Evolutionary conservation across 2,888 invertebrate genomes (phyloP).

Genomic region (Cantharis flavilabris): DNA sequence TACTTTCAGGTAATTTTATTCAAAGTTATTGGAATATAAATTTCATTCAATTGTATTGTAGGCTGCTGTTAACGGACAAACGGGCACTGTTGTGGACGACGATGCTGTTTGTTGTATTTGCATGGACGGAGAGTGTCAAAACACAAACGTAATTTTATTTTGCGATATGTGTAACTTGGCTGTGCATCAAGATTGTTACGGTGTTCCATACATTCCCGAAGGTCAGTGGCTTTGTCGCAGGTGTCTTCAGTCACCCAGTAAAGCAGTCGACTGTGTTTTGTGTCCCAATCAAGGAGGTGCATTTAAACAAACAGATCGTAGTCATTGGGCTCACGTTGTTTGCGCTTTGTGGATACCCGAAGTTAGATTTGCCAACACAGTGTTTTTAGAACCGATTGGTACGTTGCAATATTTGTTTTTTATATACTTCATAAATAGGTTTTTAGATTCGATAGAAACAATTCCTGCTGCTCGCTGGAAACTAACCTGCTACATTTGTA

Average conservation of each 20-base stretch:
- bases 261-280: constrained; percentile 95
- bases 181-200: constrained; percentile 99
- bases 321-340: constrained; percentile 97
- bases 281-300: constrained; percentile 98
- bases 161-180: constrained; percentile 99
- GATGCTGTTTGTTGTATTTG: constrained; percentile 99
- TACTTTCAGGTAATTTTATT: constrained; percentile 75
- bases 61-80: constrained; percentile 71
- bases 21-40: not conserved
- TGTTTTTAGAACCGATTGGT: constrained; percentile 95
- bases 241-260: constrained; percentile 94
- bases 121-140: constrained; percentile 98
- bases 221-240: constrained; percentile 93
- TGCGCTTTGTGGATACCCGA: constrained; percentile 99
- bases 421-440: no score
- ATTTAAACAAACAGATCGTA: constrained; percentile 96
- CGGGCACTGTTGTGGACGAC: constrained; percentile 86
- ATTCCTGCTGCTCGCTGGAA: constrained; percentile 96
- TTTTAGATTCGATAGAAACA: constrained; percentile 86
- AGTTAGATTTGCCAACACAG: constrained; percentile 96
- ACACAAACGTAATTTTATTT: constrained; percentile 97
- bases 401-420: constrained; percentile 35
- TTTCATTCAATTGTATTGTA: constrained; percentile 27
- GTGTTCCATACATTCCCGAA: constrained; percentile 67
- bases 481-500: constrained; percentile 96